These are phyloP conservation scores for Manacus vitellinus DNA, from an alignment of 2,113 vertebrate genomes.

Conservation along the genomic window DNA sequence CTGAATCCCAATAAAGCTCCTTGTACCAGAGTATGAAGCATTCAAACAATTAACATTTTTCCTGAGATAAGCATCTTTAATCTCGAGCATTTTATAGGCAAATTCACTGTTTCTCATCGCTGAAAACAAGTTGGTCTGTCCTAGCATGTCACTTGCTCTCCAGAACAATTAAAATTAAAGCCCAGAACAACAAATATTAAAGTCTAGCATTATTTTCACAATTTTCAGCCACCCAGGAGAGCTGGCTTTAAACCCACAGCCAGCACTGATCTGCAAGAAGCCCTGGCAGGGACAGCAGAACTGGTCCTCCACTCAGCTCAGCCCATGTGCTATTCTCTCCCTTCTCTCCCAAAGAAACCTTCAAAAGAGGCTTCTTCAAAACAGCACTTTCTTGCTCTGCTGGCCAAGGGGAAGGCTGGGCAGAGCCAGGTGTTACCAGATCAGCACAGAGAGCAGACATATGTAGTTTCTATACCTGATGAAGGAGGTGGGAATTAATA, in stretches of 20 bases:
- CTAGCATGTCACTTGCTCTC: background rate
- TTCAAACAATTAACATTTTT: background rate
- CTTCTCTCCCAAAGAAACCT: background rate
- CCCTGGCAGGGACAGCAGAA: background rate
- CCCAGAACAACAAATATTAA: background rate
- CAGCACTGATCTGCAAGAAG: background rate
- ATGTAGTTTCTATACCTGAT: background rate
- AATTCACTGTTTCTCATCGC: background rate
- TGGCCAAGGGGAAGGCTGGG: background rate
- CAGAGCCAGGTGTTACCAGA: background rate
- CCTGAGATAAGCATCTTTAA: background rate
- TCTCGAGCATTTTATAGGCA: background rate
- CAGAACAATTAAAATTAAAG: background rate
- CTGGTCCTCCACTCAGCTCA: background rate
- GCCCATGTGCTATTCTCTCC: background rate
- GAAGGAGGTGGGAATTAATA: background rate
- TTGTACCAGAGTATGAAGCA: background rate
- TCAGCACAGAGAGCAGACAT: rapidly evolving
- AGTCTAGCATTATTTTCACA: background rate
- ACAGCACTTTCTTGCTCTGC: rapidly evolving
- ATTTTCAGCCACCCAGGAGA: background rate
- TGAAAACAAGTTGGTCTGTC: background rate
- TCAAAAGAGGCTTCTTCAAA: background rate
- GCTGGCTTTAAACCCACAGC: background rate
- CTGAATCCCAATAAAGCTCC: background rate